Conservation (phyloP, 2,113 vertebrate species). For the Anguilla japonica region DNA sequence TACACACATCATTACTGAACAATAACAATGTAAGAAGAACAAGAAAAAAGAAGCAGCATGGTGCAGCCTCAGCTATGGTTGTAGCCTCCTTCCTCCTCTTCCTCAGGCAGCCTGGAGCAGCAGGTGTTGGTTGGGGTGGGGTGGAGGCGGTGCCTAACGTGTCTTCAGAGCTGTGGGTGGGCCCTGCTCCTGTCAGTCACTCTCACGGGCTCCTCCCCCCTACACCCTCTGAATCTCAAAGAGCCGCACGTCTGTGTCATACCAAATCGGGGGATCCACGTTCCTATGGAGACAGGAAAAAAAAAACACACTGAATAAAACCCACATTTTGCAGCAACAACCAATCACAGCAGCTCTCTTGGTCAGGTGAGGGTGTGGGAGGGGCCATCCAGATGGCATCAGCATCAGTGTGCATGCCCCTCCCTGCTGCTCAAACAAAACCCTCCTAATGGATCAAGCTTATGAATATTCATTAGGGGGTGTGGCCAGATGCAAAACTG, state of each 20-base stretch:
- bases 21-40: not conserved
- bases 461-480: too few relatives aligned
- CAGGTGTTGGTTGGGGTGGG: too few relatives aligned
- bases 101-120: constrained; percentile 10
- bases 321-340: not conserved
- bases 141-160: too few relatives aligned
- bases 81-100: not conserved
- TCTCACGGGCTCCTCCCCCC: constrained; percentile 10
- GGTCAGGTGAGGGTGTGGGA: too few relatives aligned
- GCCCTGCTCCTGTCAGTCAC: too few relatives aligned
- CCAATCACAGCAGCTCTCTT: not conserved
- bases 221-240: constrained; percentile 98
- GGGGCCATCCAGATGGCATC: too few relatives aligned
- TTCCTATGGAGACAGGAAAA: constrained; percentile 72
- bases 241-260: constrained; percentile 95
- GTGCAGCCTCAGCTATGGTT: not conserved
- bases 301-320: not conserved
- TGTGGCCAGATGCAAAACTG: too few relatives aligned
- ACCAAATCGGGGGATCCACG: constrained; percentile 97
- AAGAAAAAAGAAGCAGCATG: not conserved
- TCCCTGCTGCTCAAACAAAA: too few relatives aligned
- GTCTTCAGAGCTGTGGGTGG: too few relatives aligned
- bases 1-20: too few relatives aligned
- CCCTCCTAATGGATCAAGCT: too few relatives aligned
- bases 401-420: too few relatives aligned